phyloP scores from a whole-genome alignment of 2,113 vertebrate species.

The Pogonocichla stellata region DNA sequence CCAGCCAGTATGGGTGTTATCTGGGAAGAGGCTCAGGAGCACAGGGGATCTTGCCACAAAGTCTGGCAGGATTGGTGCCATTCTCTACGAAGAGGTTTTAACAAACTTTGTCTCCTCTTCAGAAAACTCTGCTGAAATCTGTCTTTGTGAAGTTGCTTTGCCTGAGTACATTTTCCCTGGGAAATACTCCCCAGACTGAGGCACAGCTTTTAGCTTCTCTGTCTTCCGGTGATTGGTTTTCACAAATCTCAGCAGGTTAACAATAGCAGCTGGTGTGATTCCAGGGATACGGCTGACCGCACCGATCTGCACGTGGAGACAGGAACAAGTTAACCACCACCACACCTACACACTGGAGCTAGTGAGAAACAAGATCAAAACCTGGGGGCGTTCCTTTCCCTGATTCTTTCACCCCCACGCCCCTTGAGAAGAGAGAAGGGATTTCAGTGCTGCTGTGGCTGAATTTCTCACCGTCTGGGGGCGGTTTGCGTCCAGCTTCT shows the following conservation, averaged over 20 bases:
- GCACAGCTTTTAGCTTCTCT: neutral
- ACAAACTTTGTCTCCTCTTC: neutral
- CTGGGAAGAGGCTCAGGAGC: neutral
- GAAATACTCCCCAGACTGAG: neutral
- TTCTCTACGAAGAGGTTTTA: neutral
- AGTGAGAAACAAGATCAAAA: neutral
- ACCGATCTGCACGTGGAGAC: conserved; percentile 77
- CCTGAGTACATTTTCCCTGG: neutral
- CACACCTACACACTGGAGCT: neutral
- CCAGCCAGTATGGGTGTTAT: neutral
- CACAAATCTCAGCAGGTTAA: conserved; percentile 84
- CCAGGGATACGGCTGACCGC: conserved; percentile 88
- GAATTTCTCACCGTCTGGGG: conserved; percentile 84
- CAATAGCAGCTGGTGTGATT: conserved; percentile 87
- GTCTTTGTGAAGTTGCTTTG: neutral
- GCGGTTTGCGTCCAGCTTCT: conserved; percentile 81
- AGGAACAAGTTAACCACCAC: neutral
- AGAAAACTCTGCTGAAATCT: neutral
- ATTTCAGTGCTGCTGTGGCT: neutral
- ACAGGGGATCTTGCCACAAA: fast-evolving
- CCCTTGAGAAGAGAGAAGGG: neutral
- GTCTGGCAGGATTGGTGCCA: neutral
- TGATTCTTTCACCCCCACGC: fast-evolving
- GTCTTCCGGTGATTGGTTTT: conserved; percentile 43
- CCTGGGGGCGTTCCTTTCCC: neutral